Conservation (phyloP, 1,140 invertebrate genomes). For the Maniola jurtina region DNA sequence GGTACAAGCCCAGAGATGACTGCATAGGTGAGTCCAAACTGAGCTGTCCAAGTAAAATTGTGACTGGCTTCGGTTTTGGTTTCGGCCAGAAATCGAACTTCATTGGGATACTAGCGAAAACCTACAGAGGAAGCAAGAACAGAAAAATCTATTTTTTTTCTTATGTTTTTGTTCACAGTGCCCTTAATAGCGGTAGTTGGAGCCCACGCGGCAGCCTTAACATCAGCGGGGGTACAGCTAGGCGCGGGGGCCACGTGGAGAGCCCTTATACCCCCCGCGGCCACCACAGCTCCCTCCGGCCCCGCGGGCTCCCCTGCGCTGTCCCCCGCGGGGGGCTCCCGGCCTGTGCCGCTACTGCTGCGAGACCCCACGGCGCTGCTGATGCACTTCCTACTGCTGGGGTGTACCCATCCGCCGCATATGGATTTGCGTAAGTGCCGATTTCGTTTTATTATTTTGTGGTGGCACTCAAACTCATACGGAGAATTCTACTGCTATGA, state of each 20-base stretch:
- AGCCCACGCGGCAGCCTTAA: slow-evolving; percentile 87
- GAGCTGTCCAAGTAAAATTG: too few relatives aligned
- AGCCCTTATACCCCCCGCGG: slow-evolving; percentile 35
- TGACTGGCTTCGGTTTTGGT: too few relatives aligned
- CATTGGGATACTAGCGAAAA: too few relatives aligned
- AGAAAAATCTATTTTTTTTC: background rate
- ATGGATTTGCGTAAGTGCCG: slow-evolving; percentile 88
- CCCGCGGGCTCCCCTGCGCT: slow-evolving; percentile 10
- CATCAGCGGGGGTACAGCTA: slow-evolving; percentile 74
- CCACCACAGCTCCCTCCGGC: slow-evolving; percentile 15
- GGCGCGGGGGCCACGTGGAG: slow-evolving; percentile 74
- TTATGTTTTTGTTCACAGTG: slow-evolving; percentile 78
- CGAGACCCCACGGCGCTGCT: slow-evolving; percentile 91
- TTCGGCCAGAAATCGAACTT: too few relatives aligned
- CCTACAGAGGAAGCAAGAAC: too few relatives aligned
- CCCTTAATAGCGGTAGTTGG: slow-evolving; percentile 93
- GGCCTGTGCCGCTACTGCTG: slow-evolving; percentile 90
- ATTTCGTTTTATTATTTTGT: too few relatives aligned
- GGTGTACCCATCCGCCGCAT: slow-evolving; percentile 84
- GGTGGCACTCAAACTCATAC: too few relatives aligned
- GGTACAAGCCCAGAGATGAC: slow-evolving; percentile 89
- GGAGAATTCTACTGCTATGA: too few relatives aligned
- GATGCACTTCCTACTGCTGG: slow-evolving; percentile 90
- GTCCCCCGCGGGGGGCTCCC: slow-evolving; percentile 27
- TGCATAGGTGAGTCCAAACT: slow-evolving; percentile 83